Conservation (phyloP, 2,113 vertebrate species). For the Laterallus jamaicensis region DNA sequence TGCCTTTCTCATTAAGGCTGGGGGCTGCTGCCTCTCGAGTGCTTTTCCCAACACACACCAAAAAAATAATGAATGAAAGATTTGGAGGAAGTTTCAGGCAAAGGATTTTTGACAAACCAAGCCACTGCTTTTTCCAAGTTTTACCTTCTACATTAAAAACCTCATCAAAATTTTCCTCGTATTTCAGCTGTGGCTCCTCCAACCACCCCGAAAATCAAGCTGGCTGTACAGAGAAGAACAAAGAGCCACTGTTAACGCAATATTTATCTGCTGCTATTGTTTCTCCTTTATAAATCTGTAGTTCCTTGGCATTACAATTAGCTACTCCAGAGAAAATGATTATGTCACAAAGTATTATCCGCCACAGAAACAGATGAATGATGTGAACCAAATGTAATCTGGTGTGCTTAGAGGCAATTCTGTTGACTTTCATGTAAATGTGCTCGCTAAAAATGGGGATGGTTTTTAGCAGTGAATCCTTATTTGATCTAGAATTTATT, state of each 20-base stretch:
- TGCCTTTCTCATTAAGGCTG: neutral
- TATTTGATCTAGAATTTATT: conserved; percentile 14
- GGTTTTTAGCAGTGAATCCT: conserved; percentile 14
- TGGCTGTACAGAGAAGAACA: neutral
- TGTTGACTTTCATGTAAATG: conserved; percentile 17
- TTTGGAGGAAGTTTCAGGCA: neutral
- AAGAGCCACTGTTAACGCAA: neutral
- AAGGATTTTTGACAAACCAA: neutral
- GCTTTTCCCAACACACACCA: neutral
- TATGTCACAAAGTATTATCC: conserved; percentile 56
- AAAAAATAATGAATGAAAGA: neutral
- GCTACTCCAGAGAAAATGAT: conserved; percentile 55
- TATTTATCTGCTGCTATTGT: conserved; percentile 49
- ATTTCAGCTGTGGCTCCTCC: neutral
- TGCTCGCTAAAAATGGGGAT: neutral
- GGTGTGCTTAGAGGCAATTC: neutral
- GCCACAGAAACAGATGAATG: conserved; percentile 44
- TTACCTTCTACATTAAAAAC: neutral
- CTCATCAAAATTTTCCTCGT: neutral
- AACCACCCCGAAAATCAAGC: neutral
- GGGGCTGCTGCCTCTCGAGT: accelerated
- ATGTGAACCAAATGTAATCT: conserved; percentile 53
- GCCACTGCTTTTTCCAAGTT: neutral
- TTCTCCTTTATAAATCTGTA: conserved; percentile 42
- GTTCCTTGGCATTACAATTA: conserved; percentile 58